Base-by-base conservation (phyloP, 2,113 vertebrate species). In the Takifugu flavidus region DNA sequence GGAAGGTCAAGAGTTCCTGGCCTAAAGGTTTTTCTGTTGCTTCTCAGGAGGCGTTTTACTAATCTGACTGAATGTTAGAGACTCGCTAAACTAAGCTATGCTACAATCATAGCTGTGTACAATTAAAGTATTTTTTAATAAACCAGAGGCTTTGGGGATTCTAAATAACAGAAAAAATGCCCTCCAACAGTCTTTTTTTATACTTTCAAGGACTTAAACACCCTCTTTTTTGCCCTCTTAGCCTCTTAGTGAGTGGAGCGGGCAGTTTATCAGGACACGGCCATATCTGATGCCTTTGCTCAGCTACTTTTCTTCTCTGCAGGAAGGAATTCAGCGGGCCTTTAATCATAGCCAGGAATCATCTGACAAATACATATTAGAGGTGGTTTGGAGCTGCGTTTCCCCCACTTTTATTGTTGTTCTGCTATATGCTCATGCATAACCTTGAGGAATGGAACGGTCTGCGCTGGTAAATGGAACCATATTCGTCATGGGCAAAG, bases 231-330 rank as follows among this genome's bases (percentile, higher is more conserved):
- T 70, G 6, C 45, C 34, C 71, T 67, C 69, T 26, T 77, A 68
- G 77, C 79, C 74, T 89, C 83, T 84, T 76, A 86, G 80, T 75
- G 61, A 56, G 34, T 31, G 20, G 75, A 86, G 82, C 69, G 68
- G 74, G 85, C 78, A 79, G 71, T 89, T 88, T 78, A 89, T 91
- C 88, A 89, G 70, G 77, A 86, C 83, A 73, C 77, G 58, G 77
- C 72, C 78, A 86, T 90, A 91, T 91, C 90, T 89, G 88, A 91
- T 89, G 89, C 86, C 88, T 91, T 91, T 88, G 84, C 82, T 88
- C 78, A 90, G 87, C 87, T 86, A 87, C 82, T 83, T 83, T 82
- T 74, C 76, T 71, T 81, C 86, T 74, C 78, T 75, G 78, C 83
- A 82, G 80, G 77, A 80, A 86, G 84, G 76, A 87, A 85, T 89